Base-by-base conservation (phyloP, 2,113 vertebrate species). In the Scartelaos histophorus region DNA sequence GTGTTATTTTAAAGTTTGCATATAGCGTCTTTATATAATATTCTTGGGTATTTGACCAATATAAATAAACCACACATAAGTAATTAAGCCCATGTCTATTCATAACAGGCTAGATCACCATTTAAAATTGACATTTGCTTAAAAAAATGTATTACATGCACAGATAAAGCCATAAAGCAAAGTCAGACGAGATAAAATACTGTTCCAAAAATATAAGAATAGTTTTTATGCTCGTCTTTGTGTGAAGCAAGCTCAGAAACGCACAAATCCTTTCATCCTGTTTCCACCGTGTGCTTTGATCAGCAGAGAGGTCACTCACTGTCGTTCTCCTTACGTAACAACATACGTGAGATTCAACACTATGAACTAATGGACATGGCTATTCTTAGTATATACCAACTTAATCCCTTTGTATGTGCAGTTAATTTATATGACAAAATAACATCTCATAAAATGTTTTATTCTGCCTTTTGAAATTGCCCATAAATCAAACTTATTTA, bases 241-340 rank as follows among this genome's bases (percentile, higher is more conserved):
- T 83, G 67, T 81, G 76, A 64, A 86, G 54, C 57, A 11, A 85
- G 80, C 83, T 84, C 82, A 82, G 79, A 74, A 78, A 78, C 60
- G 66, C 73, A 69, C 65, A 89, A 89, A 92, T 91, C 90, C 84
- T 62, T 83, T 91, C 81, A 92, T 92, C 91, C 83, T 75, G 80
- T 89, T 92, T 91, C 82, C 78, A 51, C 78, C 74, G 15, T 76
- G 75, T 80, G 78, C 75, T 79, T 72, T 82, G 74, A 68, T 66
- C 66, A 62, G 72, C 53, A 43, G 61, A 38, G 77, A 91, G 87
- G 85, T 91, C 88, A 86, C 51, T 78, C 67, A 61, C 79, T 76
- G 70, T 75, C 72, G 69, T 74, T 77, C 74, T 25, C n/a, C 67
- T 89, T 85, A 85, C 46, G 7, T 84, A 88, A 90, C 68, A 69